Evolutionary conservation across 2,888 invertebrate genomes (phyloP).

Genomic region (Rhorus exstirpatorius): DNA sequence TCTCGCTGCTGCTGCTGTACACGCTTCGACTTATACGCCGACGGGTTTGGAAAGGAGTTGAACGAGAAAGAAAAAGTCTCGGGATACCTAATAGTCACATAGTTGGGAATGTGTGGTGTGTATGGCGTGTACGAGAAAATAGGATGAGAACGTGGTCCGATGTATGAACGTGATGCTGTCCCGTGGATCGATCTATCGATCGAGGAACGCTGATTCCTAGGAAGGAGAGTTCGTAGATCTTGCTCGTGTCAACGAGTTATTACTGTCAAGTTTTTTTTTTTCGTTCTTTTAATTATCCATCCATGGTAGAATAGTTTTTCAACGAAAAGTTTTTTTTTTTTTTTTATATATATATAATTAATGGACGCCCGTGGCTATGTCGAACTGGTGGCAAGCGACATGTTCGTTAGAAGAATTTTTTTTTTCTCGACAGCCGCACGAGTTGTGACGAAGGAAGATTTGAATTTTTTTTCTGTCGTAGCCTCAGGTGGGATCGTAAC

Average conservation of each 20-base stretch:
- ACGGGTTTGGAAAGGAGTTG: slow-evolving; percentile 60
- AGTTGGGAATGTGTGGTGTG: slow-evolving; percentile 14
- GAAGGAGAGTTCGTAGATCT: slow-evolving; percentile 58
- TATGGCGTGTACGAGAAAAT: slow-evolving; percentile 51
- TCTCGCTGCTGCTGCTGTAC: slow-evolving; percentile 39
- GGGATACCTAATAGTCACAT: slow-evolving; percentile 57
- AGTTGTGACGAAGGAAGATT: too few relatives aligned
- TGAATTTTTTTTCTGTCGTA: too few relatives aligned
- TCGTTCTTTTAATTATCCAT: slow-evolving; percentile 22
- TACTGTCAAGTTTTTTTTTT: slow-evolving; percentile 50
- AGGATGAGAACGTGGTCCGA: slow-evolving; percentile 47
- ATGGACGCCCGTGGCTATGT: slow-evolving; percentile 20
- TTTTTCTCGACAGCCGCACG: too few relatives aligned
- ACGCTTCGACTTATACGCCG: slow-evolving; percentile 50
- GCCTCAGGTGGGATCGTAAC: too few relatives aligned
- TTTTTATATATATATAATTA: slow-evolving; percentile 41
- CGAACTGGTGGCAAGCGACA: not conserved
- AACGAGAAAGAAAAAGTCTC: slow-evolving; percentile 48
- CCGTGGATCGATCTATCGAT: slow-evolving; percentile 58
- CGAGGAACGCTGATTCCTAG: slow-evolving; percentile 47
- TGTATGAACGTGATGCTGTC: slow-evolving; percentile 9
- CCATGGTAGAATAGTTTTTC: slow-evolving; percentile 13
- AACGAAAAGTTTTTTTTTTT: not conserved
- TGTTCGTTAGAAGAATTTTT: slow-evolving; percentile 17
- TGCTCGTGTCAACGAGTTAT: slow-evolving; percentile 61